Base-by-base conservation (phyloP, 92 coral and sea anemone species). In the Parazoanthus atlanticus region DNA sequence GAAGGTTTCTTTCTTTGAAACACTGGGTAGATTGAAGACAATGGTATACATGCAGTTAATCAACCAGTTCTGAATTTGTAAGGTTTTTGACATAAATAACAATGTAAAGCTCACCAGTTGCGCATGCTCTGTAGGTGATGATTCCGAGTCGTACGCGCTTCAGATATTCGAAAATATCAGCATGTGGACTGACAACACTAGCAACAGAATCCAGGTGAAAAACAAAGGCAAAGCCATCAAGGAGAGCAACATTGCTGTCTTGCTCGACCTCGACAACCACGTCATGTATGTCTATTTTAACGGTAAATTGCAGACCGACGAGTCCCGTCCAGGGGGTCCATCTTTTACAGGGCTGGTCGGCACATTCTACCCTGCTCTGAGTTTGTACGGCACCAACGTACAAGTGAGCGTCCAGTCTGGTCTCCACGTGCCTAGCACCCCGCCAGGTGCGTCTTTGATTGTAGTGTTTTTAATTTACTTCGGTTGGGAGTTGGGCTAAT, bases 241-340 rank as follows among this genome's bases (percentile, higher is more conserved):
- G 75, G 98, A 94, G 32, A 90, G 94, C 76, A 95, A 95, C 90
- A 70, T 95, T 58, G 98, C 98, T 3, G 89, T 95, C 32, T 90
- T 95, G 1, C 83, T 95, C 28, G 98, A 95, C 88, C 86, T 93
- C 33, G 93, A 95, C 64, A 82, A 86, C 56, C 92, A 79, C 66
- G 85, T 77, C 70, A 95, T 95, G 91, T 90, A 90, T 87, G 74
- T 95, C 36, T 95, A 95, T 80, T 89, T 94, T 85, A 95, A 95
- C 78, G 98, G 98, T 21, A 92, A 89, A 43, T 96, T 95, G 36
- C 98, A 95, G 86, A 93, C 98, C 0, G 93, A 87, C 86, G 92
- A 93, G 54, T 82, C 93, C 32, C 94, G 94, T 73, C 96, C 98
- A 16, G 94, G 91, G 72, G 93, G 98, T 21, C 98, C 98, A 21